phyloP scores from a whole-genome alignment of 1,140 invertebrate species.

The Ceratoteleas bidentatus region DNA sequence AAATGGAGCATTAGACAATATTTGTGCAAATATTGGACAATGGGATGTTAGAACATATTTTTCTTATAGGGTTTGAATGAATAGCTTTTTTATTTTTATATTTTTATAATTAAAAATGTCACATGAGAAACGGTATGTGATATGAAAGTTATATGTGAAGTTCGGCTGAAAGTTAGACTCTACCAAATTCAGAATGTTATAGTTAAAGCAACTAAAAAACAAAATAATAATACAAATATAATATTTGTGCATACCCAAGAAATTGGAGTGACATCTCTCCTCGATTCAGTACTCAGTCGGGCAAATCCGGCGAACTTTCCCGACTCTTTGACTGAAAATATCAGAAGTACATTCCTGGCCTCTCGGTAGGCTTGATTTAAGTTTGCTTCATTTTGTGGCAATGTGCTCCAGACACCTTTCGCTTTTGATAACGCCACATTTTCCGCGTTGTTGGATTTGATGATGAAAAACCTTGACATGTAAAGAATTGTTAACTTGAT shows the following conservation, averaged over 20 bases:
- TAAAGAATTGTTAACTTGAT: conserved; percentile 23
- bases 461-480: conserved; percentile 90
- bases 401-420: conserved; percentile 98
- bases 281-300: conserved; percentile 91
- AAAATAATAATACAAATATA: not conserved
- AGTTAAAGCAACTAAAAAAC: no score
- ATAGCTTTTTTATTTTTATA: no score
- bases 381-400: conserved; percentile 98
- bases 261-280: conserved; percentile 93
- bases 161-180: no score
- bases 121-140: no score
- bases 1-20: no score
- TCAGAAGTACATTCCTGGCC: conserved; percentile 95
- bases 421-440: conserved; percentile 97
- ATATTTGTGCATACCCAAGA: conserved; percentile 88
- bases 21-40: no score
- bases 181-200: no score
- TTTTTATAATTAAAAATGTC: no score
- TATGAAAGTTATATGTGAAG: no score
- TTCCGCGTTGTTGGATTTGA: conserved; percentile 98
- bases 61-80: no score
- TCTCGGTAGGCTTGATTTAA: conserved; percentile 96
- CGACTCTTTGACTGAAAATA: conserved; percentile 99
- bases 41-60: no score
- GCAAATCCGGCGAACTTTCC: conserved; percentile 97